phyloP scores from a whole-genome alignment of 2,888 invertebrate genomes.

The Unio delphinus region DNA sequence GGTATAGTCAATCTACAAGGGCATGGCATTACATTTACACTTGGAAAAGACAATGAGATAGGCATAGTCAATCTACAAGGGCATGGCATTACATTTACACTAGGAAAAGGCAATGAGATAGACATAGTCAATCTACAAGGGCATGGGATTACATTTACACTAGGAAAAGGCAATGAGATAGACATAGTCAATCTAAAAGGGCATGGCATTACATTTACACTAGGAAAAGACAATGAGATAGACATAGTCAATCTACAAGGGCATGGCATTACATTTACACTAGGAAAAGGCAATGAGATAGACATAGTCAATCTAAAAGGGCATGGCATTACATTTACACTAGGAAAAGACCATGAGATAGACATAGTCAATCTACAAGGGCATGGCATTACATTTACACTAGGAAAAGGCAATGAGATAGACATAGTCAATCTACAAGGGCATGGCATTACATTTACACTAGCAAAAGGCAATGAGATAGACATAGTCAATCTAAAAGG shows the following conservation, averaged over 20 bases:
- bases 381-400: conserved; percentile 88
- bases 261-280: conserved; percentile 88
- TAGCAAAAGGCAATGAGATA: conserved; percentile 90
- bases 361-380: conserved; percentile 79
- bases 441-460: conserved; percentile 88
- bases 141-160: conserved; percentile 88
- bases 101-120: too few relatives aligned
- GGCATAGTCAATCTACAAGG: too few relatives aligned
- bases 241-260: conserved; percentile 75
- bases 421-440: conserved; percentile 75
- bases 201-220: conserved; percentile 88
- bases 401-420: conserved; percentile 90
- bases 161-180: conserved; percentile 90
- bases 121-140: conserved; percentile 77
- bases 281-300: conserved; percentile 90
- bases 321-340: conserved; percentile 88
- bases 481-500: conserved; percentile 75
- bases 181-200: conserved; percentile 75
- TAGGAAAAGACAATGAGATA: conserved; percentile 90
- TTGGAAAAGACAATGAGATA: too few relatives aligned
- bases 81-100: too few relatives aligned
- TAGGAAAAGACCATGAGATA: conserved; percentile 90
- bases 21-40: too few relatives aligned
- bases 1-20: too few relatives aligned
- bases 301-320: conserved; percentile 76